Evolutionary conservation across 2,888 invertebrate species (phyloP), one percentile per base, ranked within the genome.

Genomic region (Chouioia cunea): DNA sequence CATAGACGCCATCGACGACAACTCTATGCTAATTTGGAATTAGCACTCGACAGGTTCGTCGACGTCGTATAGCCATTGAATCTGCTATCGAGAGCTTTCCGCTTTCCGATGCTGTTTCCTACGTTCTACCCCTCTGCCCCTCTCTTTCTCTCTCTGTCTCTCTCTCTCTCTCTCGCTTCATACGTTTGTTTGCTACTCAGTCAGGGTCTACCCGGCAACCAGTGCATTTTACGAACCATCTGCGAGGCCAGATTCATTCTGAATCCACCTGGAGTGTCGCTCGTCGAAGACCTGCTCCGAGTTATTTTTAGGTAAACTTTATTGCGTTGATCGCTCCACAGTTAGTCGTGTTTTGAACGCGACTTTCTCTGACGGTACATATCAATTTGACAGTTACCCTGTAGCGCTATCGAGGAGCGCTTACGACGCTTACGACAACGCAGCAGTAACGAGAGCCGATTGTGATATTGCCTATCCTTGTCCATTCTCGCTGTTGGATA

Each of bases 251-350:
- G 87, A 68, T 85, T 86, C 72, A 85, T 89, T 77, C 82, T 91
- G 64, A 88, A 88, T 22, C 87, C 89, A 0, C 88, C 87, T 12
- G 91, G 91, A 44, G 86, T 87, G 76, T 92, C 91, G 2, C 86
- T 93, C 67, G 87, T 92, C 57, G 91, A 91, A 75, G 92, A 93
- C 81, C 82, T 92, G 70, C 81, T 93, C 62, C 88, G 90, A 78
- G 88, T 90, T 62, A 83, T 92, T 77, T 89, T 93, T 77, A 88
- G 88, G 91, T 92, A 76, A 64, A 48, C 22, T 64, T 56, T 23
- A 12, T 23, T 8, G n/a, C 15, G 12, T 65, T 54, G 36, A 57
- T 20, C 12, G 16, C n/a, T 23, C 15, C 10, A 43, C 2, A 3
- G n/a, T 4, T 27, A 47, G 12, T 15, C 23, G 43, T n/a, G n/a